Base-by-base conservation (phyloP, 1,140 invertebrate genomes). In the Zaprionus africanus region DNA sequence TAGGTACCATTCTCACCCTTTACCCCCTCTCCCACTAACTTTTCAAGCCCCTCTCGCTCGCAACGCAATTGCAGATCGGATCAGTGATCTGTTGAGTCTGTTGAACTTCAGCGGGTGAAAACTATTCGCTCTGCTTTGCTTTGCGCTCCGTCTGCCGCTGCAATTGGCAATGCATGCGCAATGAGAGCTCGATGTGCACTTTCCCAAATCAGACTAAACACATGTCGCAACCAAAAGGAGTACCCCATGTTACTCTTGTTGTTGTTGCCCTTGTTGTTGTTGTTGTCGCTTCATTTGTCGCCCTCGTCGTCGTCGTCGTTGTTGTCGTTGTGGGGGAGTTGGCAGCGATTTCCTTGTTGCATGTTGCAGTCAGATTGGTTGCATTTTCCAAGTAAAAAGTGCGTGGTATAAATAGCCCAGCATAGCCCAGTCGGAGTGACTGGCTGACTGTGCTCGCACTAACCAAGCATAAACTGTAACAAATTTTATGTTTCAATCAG, bases 131-230 rank as follows among this genome's bases (percentile, higher is more conserved):
- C 31, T 56, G 61, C 51, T 54, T 58, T 64, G 65, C 28, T 31
- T 46, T 68, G 63, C 78, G 71, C 63, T 76, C 70, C 69, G 82
- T 71, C 49, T 60, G 58, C 72, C 79, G 68, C 72, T 81, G 85
- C 81, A 90, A 88, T 78, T 88, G 88, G 69, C 72, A 84, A 90
- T 85, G 85, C 80, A 9, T 17, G n/a, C 41, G 41, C 41, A 85
- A 88, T 88, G 85, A 85, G 85, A 84, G 85, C 85, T 79, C 81
- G 85, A 88, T 88, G 90, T 90, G 85, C 85, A 81, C 77, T 82
- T 87, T 84, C 78, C 72, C 59, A 90, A 88, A 78, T 78, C 73
- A 58, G 73, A 66, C 77, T 75, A 81, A 87, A 82, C 82, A 85
- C 79, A 86, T 86, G 82, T 85, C 75, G 54, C 66, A 76, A 41